These are phyloP conservation scores for Protaetia brevitarsis DNA, from an alignment of 1,140 invertebrate genomes.

Conservation along the genomic window DNA sequence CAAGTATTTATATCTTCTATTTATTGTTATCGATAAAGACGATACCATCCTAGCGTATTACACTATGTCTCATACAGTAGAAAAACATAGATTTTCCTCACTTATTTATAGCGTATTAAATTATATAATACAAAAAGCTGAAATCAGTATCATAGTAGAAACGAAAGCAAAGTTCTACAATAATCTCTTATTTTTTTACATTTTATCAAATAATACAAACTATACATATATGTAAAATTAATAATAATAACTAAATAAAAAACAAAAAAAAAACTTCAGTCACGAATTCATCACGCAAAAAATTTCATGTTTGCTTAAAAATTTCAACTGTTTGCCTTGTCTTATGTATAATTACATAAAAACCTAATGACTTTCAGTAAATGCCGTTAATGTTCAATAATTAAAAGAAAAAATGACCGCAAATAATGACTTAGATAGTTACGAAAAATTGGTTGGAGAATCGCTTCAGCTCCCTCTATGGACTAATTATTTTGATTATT, in stretches of 20 bases:
- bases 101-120: slow-evolving; percentile 16
- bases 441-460: too few species aligned
- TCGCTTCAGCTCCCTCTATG: too few species aligned
- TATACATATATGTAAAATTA: slow-evolving; percentile 12
- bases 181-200: too few species aligned
- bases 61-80: neutral
- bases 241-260: too few species aligned
- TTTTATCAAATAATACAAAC: too few species aligned
- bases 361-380: too few species aligned
- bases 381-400: too few species aligned
- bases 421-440: slow-evolving; percentile 3
- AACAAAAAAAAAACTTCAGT: neutral
- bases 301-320: neutral
- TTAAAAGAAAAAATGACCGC: too few species aligned
- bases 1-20: neutral
- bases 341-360: too few species aligned
- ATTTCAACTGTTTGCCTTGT: too few species aligned
- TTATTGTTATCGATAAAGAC: neutral
- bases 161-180: neutral
- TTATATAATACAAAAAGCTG: slow-evolving; percentile 14
- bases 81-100: neutral
- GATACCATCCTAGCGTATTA: too few species aligned
- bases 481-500: too few species aligned
- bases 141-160: slow-evolving; percentile 1
- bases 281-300: neutral